Evolutionary conservation across 2,797 vertebrate genomes (phyloP).

Genomic region (Pseudochromis fuscus): DNA sequence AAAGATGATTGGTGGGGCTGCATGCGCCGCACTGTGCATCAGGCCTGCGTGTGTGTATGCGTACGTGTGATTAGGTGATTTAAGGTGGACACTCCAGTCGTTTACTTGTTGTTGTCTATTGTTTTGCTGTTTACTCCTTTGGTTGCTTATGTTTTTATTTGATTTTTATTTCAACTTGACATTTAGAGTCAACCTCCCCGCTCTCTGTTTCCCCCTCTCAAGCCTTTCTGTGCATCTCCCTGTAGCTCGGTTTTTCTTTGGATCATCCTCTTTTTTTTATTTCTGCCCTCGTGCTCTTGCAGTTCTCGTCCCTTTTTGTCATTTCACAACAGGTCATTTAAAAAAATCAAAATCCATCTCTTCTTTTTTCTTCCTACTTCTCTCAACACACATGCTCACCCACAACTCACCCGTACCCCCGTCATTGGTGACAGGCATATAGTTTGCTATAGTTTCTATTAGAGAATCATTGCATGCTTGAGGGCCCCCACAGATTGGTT

Average conservation of each 20-base stretch:
- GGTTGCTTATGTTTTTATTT: slow-evolving; percentile 55
- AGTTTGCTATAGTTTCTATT: slow-evolving; percentile 90
- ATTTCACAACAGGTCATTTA: slow-evolving; percentile 82
- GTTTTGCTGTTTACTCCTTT: slow-evolving; percentile 75
- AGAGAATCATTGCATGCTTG: slow-evolving; percentile 89
- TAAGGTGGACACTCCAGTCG: slow-evolving; percentile 75
- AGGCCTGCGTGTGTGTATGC: slow-evolving; percentile 42
- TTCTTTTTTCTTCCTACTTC: slow-evolving; percentile 33
- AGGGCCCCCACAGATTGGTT: slow-evolving; percentile 89
- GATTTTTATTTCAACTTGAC: slow-evolving; percentile 66
- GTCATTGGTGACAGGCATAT: slow-evolving; percentile 81
- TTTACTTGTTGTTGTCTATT: slow-evolving; percentile 80
- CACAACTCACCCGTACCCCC: slow-evolving; percentile 28
- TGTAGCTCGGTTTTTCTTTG: slow-evolving; percentile 23
- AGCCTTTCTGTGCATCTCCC: slow-evolving; percentile 2
- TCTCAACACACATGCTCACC: slow-evolving; percentile 32
- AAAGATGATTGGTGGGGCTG: slow-evolving; percentile 94
- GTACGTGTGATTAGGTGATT: slow-evolving; percentile 68
- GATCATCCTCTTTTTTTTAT: background rate
- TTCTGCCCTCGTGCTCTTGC: background rate
- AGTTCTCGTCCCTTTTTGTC: slow-evolving; percentile 72
- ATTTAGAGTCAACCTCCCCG: slow-evolving; percentile 56
- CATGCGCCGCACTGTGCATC: slow-evolving; percentile 69
- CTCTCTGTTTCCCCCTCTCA: slow-evolving; percentile 25
- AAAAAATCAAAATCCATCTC: too few relatives aligned